Evolutionary conservation across 1,140 invertebrate species (phyloP).

Genomic region (Proales similis): DNA sequence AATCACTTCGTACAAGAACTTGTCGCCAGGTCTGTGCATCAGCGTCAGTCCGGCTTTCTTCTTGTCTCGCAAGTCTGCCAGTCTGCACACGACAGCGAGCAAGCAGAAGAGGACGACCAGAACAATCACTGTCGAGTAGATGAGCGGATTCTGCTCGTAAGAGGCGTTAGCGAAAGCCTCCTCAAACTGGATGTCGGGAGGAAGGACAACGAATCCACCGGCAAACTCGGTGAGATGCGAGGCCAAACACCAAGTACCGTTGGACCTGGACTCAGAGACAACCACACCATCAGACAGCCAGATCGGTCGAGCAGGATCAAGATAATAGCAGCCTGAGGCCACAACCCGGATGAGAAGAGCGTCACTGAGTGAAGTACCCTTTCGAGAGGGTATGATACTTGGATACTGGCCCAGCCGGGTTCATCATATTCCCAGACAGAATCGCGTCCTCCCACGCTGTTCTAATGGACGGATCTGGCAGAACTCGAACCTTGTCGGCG

Average conservation of each 20-base stretch:
- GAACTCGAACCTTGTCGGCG: too few species aligned
- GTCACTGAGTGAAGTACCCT: too few species aligned
- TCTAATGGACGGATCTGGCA: too few species aligned
- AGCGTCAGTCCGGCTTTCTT: conserved; percentile 55
- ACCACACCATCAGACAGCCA: conserved; percentile 42
- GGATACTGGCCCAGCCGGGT: too few species aligned
- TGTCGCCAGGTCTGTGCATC: conserved; percentile 55
- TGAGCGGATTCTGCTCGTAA: conserved; percentile 57
- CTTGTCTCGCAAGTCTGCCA: conserved; percentile 54
- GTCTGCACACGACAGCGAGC: conserved; percentile 52
- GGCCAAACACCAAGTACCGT: conserved; percentile 43
- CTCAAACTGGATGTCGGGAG: conserved; percentile 52
- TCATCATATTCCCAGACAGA: too few species aligned
- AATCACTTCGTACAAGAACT: conserved; percentile 58
- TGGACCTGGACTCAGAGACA: conserved; percentile 42
- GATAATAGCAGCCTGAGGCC: conserved; percentile 40
- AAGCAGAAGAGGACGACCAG: conserved; percentile 52
- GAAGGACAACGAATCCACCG: conserved; percentile 49
- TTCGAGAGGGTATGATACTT: too few species aligned
- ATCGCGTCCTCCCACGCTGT: too few species aligned
- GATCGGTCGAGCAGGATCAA: conserved; percentile 36
- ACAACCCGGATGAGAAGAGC: conserved; percentile 40
- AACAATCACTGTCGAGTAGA: conserved; percentile 57
- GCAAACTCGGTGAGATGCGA: conserved; percentile 52
- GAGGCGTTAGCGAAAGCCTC: conserved; percentile 52